Evolutionary conservation across 2,797 vertebrate genomes (phyloP).

Genomic region (Melanotaenia boesemani): DNA sequence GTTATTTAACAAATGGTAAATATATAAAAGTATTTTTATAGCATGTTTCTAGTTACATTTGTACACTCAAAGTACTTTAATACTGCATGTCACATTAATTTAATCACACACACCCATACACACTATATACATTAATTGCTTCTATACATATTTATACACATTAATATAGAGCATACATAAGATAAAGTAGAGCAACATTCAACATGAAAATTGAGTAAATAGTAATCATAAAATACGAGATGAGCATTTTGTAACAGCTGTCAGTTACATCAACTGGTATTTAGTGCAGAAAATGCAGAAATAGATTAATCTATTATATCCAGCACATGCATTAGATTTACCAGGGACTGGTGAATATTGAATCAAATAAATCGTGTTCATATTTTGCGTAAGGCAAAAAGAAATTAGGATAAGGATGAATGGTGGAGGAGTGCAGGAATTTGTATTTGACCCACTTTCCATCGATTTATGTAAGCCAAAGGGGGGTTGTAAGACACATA

Average conservation of each 20-base stretch:
- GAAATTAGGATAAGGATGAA: conserved; percentile 16
- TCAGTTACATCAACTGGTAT: neutral
- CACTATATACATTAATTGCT: too few species aligned
- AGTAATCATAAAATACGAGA: neutral
- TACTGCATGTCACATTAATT: too few species aligned
- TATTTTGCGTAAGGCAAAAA: neutral
- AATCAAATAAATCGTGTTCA: neutral
- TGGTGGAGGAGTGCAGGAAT: conserved; percentile 25
- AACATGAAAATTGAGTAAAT: too few species aligned
- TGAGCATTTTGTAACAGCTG: neutral
- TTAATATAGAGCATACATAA: too few species aligned
- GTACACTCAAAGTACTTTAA: too few species aligned
- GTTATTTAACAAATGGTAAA: too few species aligned
- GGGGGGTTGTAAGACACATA: neutral
- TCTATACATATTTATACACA: too few species aligned
- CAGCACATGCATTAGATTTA: neutral
- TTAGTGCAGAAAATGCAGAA: neutral
- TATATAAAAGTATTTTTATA: too few species aligned
- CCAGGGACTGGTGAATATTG: neutral
- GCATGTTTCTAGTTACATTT: too few species aligned
- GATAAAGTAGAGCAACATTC: too few species aligned
- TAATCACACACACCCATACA: too few species aligned
- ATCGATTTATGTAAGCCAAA: conserved; percentile 4
- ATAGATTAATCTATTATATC: neutral
- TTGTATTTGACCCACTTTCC: conserved; percentile 42